Base-by-base conservation (phyloP, 2,888 invertebrate species). In the Gymnoscelis rufifasciata region DNA sequence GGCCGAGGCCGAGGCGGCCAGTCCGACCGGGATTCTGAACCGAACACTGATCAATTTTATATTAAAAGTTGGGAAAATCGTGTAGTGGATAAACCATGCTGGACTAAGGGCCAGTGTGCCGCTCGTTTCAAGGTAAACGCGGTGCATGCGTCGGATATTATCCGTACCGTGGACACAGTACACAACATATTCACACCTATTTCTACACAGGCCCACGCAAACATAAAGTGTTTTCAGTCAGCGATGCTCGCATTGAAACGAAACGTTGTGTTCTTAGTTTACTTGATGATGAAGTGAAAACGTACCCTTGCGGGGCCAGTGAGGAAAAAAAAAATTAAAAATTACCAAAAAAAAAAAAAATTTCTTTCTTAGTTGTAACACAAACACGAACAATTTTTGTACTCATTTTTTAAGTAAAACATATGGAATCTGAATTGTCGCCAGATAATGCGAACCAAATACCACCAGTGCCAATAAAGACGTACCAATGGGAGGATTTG, bases 401-500 rank as follows among this genome's bases (percentile, higher is more conserved):
- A 45, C 59, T 62, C 56, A 56, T 63, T 62, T 56, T 57, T 66
- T 68, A 68, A 68, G 66, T 72, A 82, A 56, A 81, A 83, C 86
- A 78, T 84, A 88, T 88, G 88, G 87, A 86, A 87, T 82, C 88
- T 88, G 75, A 78, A 84, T 89, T 87, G 81, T 88, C 74, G 62
- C 75, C 88, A 89, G 89, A 88, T 86, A 80, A 73, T 74, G 72
- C 76, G 56, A 79, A 76, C 76, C 71, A 71, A 62, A 64, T 74
- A 64, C 93, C 94, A 59, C 91, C 92, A 56, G 89, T 93, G 64
- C 94, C 94, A 52, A 88, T 93, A 64, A 92, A 93, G 78, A 94
- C 94, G 41, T 95, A 94, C 78, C 90, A 91, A 86, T 95, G 94
- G 94, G 94, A 95, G 82, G 94, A 95, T 78, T 82, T 95, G 30